Percentiles rank a stretch among this genome's conserved stretches.
These are phyloP conservation scores for Lysiphlebus fabarum DNA, from an alignment of 1,140 invertebrate genomes.

Conservation along the genomic window DNA sequence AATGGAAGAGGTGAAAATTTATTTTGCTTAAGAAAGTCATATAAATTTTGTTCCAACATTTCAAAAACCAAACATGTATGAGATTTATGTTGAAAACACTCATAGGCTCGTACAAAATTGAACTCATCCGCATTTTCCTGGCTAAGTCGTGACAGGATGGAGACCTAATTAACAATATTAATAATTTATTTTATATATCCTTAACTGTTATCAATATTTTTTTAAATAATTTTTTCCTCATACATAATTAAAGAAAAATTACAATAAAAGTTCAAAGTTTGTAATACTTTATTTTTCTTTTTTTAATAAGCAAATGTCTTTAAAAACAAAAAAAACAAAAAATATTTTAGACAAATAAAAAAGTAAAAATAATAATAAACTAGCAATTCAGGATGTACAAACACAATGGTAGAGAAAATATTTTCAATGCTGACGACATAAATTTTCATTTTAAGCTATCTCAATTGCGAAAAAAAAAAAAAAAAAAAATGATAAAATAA, in stretches of 20 bases:
- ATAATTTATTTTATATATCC: too few species aligned
- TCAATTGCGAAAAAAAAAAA: too few species aligned
- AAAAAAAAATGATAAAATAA: too few species aligned
- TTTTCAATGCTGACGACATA: slow-evolving; percentile 8
- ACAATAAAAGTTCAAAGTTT: not conserved
- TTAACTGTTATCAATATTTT: too few species aligned
- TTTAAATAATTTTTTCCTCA: too few species aligned
- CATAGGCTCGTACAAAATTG: slow-evolving; percentile 99
- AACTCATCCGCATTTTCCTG: slow-evolving; percentile 99
- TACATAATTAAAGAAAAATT: slow-evolving; percentile 16
- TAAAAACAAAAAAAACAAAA: too few species aligned
- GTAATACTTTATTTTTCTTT: too few species aligned
- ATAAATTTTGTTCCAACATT: slow-evolving; percentile 99
- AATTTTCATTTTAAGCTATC: not conserved
- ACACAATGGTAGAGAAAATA: not conserved
- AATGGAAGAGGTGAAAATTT: slow-evolving; percentile 97
- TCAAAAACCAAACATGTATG: slow-evolving; percentile 99
- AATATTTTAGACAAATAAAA: too few species aligned
- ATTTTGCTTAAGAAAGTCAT: slow-evolving; percentile 99
- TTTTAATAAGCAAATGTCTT: too few species aligned
- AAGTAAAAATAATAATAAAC: not conserved
- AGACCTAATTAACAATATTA: slow-evolving; percentile 61
- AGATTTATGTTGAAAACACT: slow-evolving; percentile 99
- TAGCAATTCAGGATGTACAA: not conserved
- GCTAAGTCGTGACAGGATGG: slow-evolving; percentile 93